Evolutionary conservation across 2,888 invertebrate genomes (phyloP), one percentile per base, ranked within the genome.

Genomic region (Morpho achilles): DNA sequence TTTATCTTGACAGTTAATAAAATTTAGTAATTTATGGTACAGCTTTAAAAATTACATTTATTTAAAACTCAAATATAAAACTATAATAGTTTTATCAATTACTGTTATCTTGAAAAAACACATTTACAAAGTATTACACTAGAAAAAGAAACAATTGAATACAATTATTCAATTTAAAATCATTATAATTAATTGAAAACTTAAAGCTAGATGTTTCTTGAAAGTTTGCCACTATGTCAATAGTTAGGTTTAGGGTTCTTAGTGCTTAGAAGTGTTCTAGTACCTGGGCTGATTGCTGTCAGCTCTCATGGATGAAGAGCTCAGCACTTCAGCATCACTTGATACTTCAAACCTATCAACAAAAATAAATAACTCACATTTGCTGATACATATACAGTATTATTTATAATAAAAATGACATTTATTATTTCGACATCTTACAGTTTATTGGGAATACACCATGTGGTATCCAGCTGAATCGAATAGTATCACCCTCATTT

Each of bases 251-350:
- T 82, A 76, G 48, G 73, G 73, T 77, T 77, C 77, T 80, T 76
- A 76, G 72, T 32, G 69, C 74, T 71, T 76, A 73, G 60, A 60
- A 76, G 76, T 61, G 79, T 73, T 71, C 71, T 83, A 87, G 87
- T 89, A 89, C 89, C 89, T 89, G 78, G 71, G 83, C 84, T 67
- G 72, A 82, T 80, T 77, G 80, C 84, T 86, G 87, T 79, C 56
- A 63, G 63, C 53, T 60, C 58, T 59, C 32, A 7, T 63, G 64
- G 61, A 70, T 67, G 68, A 67, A 71, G 69, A 73, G 73, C 68
- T 7, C 84, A 83, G 82, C 82, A 70, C 79, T 82, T 82, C 85
- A 87, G 82, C 84, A 76, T 69, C 69, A 76, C 70, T 68, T 44
- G 79, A 67, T 82, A 85, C 87, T 83, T 72, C 71, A 77, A 16